phyloP scores from a whole-genome alignment of 2,113 vertebrate genomes.

The Naja naja region DNA sequence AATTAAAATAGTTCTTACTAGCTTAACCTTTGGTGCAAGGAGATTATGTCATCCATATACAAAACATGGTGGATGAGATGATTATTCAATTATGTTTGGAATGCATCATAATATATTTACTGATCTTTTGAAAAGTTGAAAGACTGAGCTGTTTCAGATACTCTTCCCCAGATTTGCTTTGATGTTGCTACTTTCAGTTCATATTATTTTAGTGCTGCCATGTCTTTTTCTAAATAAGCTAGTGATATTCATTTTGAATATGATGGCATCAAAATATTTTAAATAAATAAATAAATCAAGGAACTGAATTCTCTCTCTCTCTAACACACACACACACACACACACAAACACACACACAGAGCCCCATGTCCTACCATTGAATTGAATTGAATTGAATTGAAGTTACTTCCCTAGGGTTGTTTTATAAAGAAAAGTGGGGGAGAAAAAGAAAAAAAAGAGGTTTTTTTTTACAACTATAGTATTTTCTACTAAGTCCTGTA shows the following conservation, averaged over 20 bases:
- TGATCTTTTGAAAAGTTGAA: background rate
- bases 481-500: too few relatives aligned
- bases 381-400: background rate
- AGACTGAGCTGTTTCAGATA: background rate
- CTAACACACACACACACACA: too few relatives aligned
- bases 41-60: background rate
- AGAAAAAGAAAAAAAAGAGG: too few relatives aligned
- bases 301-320: background rate
- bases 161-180: background rate
- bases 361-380: background rate
- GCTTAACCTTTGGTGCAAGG: background rate
- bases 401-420: too few relatives aligned
- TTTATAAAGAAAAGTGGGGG: too few relatives aligned
- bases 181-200: background rate
- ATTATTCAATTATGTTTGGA: background rate
- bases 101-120: background rate
- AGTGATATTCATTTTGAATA: background rate
- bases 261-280: background rate
- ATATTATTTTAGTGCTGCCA: background rate
- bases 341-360: too few relatives aligned
- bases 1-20: background rate
- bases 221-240: background rate
- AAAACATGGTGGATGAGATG: background rate
- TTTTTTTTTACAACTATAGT: too few relatives aligned
- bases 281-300: background rate